Base-by-base conservation (phyloP, 2,888 invertebrate genomes). In the Nemoura dubitans region DNA sequence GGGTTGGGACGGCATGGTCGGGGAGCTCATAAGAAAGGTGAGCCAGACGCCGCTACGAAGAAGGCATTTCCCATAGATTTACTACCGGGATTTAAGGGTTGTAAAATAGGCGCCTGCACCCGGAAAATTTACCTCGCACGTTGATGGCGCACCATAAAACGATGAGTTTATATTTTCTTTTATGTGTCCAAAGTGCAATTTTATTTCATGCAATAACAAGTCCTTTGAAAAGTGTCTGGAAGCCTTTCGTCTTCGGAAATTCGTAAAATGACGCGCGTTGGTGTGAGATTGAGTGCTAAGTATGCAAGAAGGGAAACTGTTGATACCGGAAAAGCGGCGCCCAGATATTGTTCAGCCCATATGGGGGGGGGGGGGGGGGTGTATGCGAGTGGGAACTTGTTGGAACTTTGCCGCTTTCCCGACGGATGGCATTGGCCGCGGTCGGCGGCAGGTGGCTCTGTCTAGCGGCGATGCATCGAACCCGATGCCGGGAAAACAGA, bases 1-100 rank as follows among this genome's bases (percentile, higher is more conserved):
- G 30, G 96, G 96, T 85, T 98, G 97, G 97, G 96, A 97, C 90
- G 97, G 97, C 85, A 95, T 97, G 93, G 95, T 98, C 77, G 97
- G 97, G 16, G 97, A 97, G 91, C 93, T 98, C 88, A 94, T 97
- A 83, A 94, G 97, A 91, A 95, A 96, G 94, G 97, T 97, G 93
- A 93, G 94, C 91, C 36, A 59, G 21, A 59, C 16, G 59, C 2
- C 59, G 16, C 6, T 7, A 14, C 3, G 16, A 59, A 10, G 59
- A 14, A 21, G 59, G 21, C 86, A 86, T 28, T 1, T 59, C 14
- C 21, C 59, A 3, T 59, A 84, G 81, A 82, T 77, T 85, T 86
- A 25, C 29, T 25, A 43, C 27, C 21, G 36, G 59, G 59, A 59
- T 59, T 59, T 59, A 59, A 59, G 21, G 59, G 59, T 21, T 59